Conservation (phyloP, 2,797 vertebrate species). For the Rhincodon typus region DNA sequence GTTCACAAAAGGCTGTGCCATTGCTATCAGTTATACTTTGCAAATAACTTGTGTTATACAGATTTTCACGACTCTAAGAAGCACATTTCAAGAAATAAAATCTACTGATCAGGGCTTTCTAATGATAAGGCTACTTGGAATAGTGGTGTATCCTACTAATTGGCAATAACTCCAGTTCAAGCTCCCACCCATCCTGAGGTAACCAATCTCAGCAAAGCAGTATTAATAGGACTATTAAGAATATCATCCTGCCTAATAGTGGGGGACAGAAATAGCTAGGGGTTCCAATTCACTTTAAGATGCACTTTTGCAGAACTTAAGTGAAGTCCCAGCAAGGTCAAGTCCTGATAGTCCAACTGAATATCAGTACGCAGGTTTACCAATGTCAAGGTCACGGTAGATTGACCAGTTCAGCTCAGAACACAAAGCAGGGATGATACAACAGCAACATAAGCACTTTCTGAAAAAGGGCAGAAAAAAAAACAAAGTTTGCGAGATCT, state of each 20-base stretch:
- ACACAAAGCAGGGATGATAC: neutral
- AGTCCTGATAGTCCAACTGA: neutral
- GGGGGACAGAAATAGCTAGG: neutral
- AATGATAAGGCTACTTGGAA: neutral
- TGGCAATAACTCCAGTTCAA: neutral
- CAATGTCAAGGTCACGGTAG: neutral
- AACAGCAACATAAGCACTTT: neutral
- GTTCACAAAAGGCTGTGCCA: conserved; percentile 15
- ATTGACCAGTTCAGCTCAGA: neutral
- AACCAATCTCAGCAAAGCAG: neutral
- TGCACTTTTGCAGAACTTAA: neutral
- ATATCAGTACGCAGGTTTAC: neutral
- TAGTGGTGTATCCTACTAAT: neutral
- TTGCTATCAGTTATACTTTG: neutral
- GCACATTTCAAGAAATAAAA: conserved; percentile 23
- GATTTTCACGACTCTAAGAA: neutral
- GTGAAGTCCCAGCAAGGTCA: neutral
- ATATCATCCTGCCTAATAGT: neutral
- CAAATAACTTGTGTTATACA: neutral
- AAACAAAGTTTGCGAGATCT: neutral
- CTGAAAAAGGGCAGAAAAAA: neutral
- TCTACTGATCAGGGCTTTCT: neutral
- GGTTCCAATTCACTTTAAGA: neutral
- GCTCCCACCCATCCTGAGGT: neutral
- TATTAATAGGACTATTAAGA: neutral